Percentiles rank a stretch among this genome's conserved stretches.
Evolutionary conservation across 2,888 invertebrate species (phyloP).

Genomic region (Hetaerina titia): DNA sequence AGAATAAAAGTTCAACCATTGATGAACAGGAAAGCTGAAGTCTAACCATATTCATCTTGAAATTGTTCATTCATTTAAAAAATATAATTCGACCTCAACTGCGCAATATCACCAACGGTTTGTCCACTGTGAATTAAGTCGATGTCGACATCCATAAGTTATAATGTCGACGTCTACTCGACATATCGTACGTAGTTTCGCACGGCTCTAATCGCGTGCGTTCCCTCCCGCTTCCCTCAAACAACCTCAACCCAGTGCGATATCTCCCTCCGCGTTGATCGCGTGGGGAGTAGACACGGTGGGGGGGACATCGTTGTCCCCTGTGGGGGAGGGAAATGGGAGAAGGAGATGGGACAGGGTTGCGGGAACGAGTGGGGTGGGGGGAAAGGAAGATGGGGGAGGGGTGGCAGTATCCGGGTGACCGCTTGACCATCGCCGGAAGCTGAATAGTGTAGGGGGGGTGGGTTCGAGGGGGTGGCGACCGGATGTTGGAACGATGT

Average conservation of each 20-base stretch:
- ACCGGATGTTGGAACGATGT: not conserved
- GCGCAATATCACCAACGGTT: too few species aligned
- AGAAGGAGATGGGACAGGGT: not conserved
- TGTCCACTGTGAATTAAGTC: too few species aligned
- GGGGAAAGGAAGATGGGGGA: not conserved
- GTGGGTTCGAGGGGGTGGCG: not conserved
- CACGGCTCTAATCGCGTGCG: too few species aligned
- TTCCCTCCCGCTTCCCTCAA: not conserved
- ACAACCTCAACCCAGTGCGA: not conserved
- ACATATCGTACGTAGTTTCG: not conserved
- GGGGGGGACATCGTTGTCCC: not conserved
- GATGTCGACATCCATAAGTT: too few species aligned
- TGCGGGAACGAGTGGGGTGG: not conserved
- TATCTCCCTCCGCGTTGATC: not conserved
- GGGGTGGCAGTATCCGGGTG: not conserved
- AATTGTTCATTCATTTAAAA: too few species aligned
- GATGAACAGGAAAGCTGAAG: too few species aligned
- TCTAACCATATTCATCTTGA: too few species aligned
- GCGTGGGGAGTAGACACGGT: not conserved
- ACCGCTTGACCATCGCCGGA: slow-evolving; percentile 50
- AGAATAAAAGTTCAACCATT: too few species aligned
- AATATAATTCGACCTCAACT: too few species aligned
- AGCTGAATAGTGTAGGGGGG: slow-evolving; percentile 18
- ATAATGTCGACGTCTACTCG: too few species aligned
- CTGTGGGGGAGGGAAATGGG: not conserved